Base-by-base conservation (phyloP, 2,888 invertebrate genomes). In the Clusia tigrina region DNA sequence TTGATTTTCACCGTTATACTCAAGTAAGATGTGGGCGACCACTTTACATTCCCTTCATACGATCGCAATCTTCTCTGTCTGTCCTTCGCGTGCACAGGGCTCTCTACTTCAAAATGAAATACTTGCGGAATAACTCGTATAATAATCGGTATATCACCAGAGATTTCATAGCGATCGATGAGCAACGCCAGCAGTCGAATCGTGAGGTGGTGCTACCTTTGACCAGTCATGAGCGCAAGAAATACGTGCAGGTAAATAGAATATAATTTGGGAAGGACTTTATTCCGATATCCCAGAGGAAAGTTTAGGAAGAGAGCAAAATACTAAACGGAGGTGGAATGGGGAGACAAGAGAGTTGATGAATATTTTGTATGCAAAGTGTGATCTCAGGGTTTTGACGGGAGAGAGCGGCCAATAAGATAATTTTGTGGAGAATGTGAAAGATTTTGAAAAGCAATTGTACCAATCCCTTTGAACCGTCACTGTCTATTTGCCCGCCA, bases 61-160 rank as follows among this genome's bases (percentile, higher is more conserved):
- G n/a, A n/a, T n/a, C n/a, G n/a, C n/a, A n/a, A n/a, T n/a, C n/a
- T n/a, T n/a, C n/a, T n/a, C n/a, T n/a, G n/a, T 17, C 17, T 24
- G 12, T 38, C 3, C 2, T 1, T 38, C 37, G 20, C 22, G 26
- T n/a, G 59, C 81, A 26, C 75, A 92, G 92, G 74, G 90, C 90
- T 0, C 85, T 89, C 66, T 86, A 88, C 69, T 93, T 92, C 76
- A 89, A 91, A 70, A 85, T 88, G 70, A 91, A 89, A 83, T 93
- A 88, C 80, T 83, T 91, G 72, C 88, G 88, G 0, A 87, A 87
- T 63, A 89, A 89, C 10, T 85, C 88, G 2, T 93, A 88, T 74
- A 91, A 92, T 75, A 93, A 93, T 75, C 85, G 86, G 12, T 93
- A 89, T 73, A 85, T 93, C 0, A 91, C 89, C 0, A 85, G 86